Evolutionary conservation across 2,888 invertebrate genomes (phyloP).

Genomic region (Eustalomyia histrio): DNA sequence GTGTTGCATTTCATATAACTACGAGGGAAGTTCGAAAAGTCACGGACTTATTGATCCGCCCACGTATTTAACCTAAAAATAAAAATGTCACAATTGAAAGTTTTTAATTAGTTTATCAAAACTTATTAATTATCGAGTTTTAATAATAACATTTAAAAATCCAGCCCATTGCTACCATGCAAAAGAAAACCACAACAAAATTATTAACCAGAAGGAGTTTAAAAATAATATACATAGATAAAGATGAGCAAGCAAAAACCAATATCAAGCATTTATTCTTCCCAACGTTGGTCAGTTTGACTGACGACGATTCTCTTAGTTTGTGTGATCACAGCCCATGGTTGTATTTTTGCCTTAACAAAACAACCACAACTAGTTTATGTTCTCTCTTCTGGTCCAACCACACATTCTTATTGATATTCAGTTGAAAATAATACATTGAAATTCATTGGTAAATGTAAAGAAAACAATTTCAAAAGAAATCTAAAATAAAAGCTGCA

Average conservation of each 20-base stretch:
- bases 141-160: neutral
- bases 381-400: conserved; percentile 18
- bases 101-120: too few relatives aligned
- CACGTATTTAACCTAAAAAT: too few relatives aligned
- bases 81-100: too few relatives aligned
- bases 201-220: neutral
- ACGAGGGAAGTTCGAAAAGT: too few relatives aligned
- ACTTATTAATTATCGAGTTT: too few relatives aligned
- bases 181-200: conserved; percentile 3
- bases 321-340: conserved; percentile 35
- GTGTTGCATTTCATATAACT: too few relatives aligned
- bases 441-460: neutral
- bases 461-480: conserved; percentile 7
- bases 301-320: conserved; percentile 8
- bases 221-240: neutral
- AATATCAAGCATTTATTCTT: conserved; percentile 19
- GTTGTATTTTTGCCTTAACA: conserved; percentile 11
- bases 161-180: neutral
- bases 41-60: too few relatives aligned
- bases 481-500: neutral
- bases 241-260: conserved; percentile 10
- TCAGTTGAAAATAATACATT: neutral
- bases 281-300: neutral
- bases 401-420: conserved; percentile 15
- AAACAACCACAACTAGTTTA: conserved; percentile 37